Base-by-base conservation (phyloP, 23 tunicate genomes). In the Botrylloides violaceus region DNA sequence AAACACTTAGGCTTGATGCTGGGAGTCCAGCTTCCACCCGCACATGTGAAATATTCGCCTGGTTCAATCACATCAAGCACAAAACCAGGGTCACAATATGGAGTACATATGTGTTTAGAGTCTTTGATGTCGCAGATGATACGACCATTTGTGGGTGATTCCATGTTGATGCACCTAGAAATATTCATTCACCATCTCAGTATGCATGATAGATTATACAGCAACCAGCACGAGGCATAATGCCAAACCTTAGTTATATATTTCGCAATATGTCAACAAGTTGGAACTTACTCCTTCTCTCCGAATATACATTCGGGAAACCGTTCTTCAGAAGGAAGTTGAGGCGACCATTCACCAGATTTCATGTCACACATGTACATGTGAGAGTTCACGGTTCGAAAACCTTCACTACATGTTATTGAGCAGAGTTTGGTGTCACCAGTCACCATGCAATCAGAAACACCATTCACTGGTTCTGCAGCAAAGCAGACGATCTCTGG, bases 271-370 rank as follows among this genome's bases (percentile, higher is more conserved):
- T 23, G 4, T 4, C 3, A 58, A 58, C 23, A 29, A 58, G 12
- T n/a, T n/a, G 5, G 20, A 26, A 77, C 53, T 62, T 34, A 90
- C 97, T 78, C 79, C 58, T 83, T 59, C 35, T 70, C 92, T 48
- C 97, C 97, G 59, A 57, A 30, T 30, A 90, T 79, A 49, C 97
- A 90, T 30, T 68, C 64, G 58, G 86, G 83, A 70, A 90, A 90
- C 30, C 72, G 75, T 59, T 79, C 77, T 1, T 50, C 59, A 55
- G 48, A 35, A 1, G 97, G 97, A 29, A 90, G 71, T 3, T 70
- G 55, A n/a, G 97, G 97, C 15, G 85, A 79, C 97, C 97, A 90
- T 56, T 83, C 90, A 18, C 97, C 97, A 48, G 64, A 82, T 3
- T 79, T 66, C 55, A 83, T 30, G 65, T 90, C 85, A 78, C 97